Conservation (phyloP, 2,797 vertebrate genomes). For the Scolopax bukidnonensis region DNA sequence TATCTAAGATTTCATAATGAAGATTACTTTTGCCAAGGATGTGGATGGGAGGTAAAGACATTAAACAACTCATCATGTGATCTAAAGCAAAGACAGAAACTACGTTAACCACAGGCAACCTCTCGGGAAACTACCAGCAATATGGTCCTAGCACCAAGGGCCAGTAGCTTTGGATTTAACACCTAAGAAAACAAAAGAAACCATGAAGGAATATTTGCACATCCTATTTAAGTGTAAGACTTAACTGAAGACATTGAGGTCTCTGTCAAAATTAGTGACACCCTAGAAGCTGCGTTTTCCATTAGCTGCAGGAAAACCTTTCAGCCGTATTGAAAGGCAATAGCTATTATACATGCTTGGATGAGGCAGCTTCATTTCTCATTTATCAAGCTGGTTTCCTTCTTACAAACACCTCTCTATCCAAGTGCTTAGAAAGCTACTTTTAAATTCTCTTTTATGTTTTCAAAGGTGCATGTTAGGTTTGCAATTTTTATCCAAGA, state of each 20-base stretch:
- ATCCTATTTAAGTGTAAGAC: constrained; percentile 17
- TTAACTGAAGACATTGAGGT: constrained; percentile 34
- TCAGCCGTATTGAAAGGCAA: constrained; percentile 57
- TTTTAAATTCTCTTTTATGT: constrained; percentile 27
- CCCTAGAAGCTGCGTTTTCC: constrained; percentile 40
- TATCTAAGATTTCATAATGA: background rate
- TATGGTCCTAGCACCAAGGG: background rate
- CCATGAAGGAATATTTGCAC: constrained; percentile 8
- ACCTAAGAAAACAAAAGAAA: constrained; percentile 14
- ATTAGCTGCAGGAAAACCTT: constrained; percentile 54
- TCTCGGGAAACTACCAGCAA: background rate
- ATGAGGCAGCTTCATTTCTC: constrained; percentile 53
- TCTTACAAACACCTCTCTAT: constrained; percentile 27
- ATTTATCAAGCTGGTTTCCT: constrained; percentile 52
- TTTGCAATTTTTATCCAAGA: constrained; percentile 31
- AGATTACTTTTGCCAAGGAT: background rate
- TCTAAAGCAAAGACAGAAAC: background rate
- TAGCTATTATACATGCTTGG: constrained; percentile 64
- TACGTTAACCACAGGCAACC: background rate
- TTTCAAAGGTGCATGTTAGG: constrained; percentile 1
- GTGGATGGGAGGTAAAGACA: background rate
- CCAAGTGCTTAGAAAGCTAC: constrained; percentile 1
- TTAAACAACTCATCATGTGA: background rate
- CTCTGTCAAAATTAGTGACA: constrained; percentile 65
- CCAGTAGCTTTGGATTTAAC: background rate